Base-by-base conservation (phyloP, 2,888 invertebrate genomes). In the Zaprionus bogoriensis region DNA sequence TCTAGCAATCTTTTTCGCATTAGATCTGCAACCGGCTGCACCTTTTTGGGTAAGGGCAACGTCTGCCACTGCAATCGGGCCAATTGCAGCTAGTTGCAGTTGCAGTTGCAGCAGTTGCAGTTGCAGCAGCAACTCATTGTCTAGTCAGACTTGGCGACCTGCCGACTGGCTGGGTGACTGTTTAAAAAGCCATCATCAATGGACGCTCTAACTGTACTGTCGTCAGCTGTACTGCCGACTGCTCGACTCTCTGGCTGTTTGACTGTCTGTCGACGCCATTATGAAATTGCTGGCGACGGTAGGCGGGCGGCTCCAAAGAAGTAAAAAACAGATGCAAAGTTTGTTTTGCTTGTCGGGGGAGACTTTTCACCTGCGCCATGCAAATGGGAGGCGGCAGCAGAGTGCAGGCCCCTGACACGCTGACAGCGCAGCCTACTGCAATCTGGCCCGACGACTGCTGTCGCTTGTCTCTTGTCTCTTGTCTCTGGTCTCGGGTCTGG, bases 301-400 rank as follows among this genome's bases (percentile, higher is more conserved):
- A 36, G 47, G 36, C 32, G 27, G 25, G 36, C 25, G 10, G 28
- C 14, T 25, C 28, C 48, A 9, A 17, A 50, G 19, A 25, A 50
- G 39, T 44, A 10, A 55, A n/a, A 67, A 67, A 76, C 81, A 81
- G 77, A 68, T 82, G 67, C 80, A 76, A 66, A 77, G 77, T 83
- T 77, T 77, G 77, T 77, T 83, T 83, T 61, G 51, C 53, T 38
- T 62, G 76, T 66, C 58, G 50, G 17, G 53, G 55, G 50, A 62
- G 83, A 82, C 83, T 86, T 79, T 78, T 78, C 78, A 85, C 86
- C 78, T 86, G 86, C n/a, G n/a, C 71, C 72, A 85, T 75, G 80
- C 76, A 85, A 86, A 85, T 78, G 52, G 62, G 54, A 62, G 74
- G 46, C 53, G 58, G 36, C 20, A 19, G 10, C 10, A 20, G n/a